phyloP scores from a whole-genome alignment of 2,797 vertebrate genomes.

The Crenuchus spilurus region DNA sequence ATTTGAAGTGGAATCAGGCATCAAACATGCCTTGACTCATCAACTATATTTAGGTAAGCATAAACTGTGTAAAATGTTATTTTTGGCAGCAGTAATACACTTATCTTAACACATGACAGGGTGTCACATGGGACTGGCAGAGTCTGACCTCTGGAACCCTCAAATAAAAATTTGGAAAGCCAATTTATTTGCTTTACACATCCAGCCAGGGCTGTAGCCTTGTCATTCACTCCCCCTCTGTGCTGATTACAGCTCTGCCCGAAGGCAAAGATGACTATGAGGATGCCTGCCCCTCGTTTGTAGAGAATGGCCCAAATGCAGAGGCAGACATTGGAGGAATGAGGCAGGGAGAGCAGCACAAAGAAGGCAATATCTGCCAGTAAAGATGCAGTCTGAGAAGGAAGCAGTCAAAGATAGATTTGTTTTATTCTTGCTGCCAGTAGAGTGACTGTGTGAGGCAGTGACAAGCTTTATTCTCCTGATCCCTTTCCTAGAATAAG shows the following conservation, averaged over 20 bases:
- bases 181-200: slow-evolving; percentile 9
- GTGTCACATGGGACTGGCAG: background rate
- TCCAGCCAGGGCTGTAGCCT: background rate
- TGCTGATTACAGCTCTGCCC: background rate
- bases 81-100: background rate
- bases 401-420: background rate
- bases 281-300: background rate
- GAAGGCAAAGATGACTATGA: background rate
- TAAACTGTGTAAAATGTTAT: too few species aligned
- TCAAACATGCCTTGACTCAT: too few species aligned
- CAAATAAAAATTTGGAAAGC: background rate
- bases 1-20: too few species aligned
- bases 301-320: background rate
- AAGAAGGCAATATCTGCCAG: background rate
- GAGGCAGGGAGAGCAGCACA: background rate
- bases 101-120: background rate
- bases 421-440: background rate
- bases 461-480: background rate
- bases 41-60: too few species aligned
- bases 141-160: background rate
- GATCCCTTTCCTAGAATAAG: background rate
- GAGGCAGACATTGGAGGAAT: background rate
- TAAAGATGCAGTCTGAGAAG: background rate
- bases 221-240: background rate
- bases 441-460: background rate